These are phyloP conservation scores for Agonopterix heracliana DNA, from an alignment of 2,888 invertebrate genomes.

Conservation along the genomic window DNA sequence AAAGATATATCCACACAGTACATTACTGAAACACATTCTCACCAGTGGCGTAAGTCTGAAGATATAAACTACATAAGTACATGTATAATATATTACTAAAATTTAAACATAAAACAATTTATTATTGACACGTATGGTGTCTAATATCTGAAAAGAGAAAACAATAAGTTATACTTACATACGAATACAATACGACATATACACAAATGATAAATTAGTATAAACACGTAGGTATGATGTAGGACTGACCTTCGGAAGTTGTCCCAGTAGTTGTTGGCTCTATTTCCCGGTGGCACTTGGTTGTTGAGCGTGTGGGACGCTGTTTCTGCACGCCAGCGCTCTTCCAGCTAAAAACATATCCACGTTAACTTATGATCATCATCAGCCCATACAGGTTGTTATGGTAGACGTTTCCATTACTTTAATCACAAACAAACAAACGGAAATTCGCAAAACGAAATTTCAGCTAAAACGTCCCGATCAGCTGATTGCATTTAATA, in stretches of 20 bases:
- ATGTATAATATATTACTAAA: slow-evolving; percentile 20
- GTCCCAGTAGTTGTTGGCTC: slow-evolving; percentile 96
- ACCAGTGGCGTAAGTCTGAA: neutral
- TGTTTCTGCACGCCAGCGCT: slow-evolving; percentile 65
- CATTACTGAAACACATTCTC: neutral
- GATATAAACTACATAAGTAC: neutral
- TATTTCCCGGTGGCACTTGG: slow-evolving; percentile 92
- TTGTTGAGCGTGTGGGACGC: slow-evolving; percentile 84
- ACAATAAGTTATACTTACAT: slow-evolving; percentile 9
- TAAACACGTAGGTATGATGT: neutral
- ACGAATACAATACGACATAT: neutral
- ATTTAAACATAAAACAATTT: slow-evolving; percentile 13
- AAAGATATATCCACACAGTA: neutral
- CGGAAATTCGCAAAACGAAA: no score
- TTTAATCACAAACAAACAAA: no score
- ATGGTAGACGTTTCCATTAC: no score
- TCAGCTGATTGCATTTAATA: no score
- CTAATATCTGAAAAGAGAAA: slow-evolving; percentile 67
- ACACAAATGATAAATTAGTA: neutral
- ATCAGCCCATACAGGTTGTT: no score
- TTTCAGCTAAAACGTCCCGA: no score
- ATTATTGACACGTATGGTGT: slow-evolving; percentile 14
- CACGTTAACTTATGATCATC: neutral
- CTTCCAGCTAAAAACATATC: slow-evolving; percentile 54
- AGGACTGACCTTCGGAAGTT: slow-evolving; percentile 90